phyloP scores from a whole-genome alignment of 1,140 invertebrate species.

The Myzus persicae region DNA sequence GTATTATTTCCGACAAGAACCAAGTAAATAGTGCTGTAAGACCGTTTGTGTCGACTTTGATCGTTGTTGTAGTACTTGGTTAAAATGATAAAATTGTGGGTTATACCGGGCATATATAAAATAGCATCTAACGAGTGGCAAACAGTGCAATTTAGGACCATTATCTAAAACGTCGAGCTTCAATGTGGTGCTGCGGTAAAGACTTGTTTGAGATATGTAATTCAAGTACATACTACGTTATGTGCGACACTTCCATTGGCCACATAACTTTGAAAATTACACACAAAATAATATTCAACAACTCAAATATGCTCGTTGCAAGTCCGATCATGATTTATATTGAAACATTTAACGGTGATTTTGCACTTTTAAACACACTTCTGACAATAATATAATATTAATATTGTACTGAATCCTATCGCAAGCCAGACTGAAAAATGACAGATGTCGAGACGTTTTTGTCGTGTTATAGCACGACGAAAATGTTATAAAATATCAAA shows the following conservation, averaged over 20 bases:
- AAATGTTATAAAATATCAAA: neutral
- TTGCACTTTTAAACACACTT: neutral
- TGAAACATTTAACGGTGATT: neutral
- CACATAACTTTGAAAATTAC: neutral
- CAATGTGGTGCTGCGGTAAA: neutral
- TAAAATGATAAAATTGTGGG: neutral
- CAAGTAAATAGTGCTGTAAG: neutral
- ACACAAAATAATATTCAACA: neutral
- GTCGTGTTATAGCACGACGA: neutral
- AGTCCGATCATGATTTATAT: neutral
- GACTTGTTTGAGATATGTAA: neutral
- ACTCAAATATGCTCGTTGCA: neutral
- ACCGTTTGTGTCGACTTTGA: neutral
- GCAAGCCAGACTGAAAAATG: neutral
- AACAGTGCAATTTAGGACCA: too few relatives aligned
- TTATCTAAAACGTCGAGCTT: neutral
- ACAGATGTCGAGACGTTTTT: neutral
- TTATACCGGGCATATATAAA: neutral
- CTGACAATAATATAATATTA: too few relatives aligned
- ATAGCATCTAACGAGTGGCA: neutral
- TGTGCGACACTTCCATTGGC: neutral
- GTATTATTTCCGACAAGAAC: neutral
- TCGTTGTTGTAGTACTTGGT: neutral
- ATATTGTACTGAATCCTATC: too few relatives aligned
- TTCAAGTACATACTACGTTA: neutral